Base-by-base conservation (phyloP, 2,888 invertebrate species). In the Dysmachus trigonus region DNA sequence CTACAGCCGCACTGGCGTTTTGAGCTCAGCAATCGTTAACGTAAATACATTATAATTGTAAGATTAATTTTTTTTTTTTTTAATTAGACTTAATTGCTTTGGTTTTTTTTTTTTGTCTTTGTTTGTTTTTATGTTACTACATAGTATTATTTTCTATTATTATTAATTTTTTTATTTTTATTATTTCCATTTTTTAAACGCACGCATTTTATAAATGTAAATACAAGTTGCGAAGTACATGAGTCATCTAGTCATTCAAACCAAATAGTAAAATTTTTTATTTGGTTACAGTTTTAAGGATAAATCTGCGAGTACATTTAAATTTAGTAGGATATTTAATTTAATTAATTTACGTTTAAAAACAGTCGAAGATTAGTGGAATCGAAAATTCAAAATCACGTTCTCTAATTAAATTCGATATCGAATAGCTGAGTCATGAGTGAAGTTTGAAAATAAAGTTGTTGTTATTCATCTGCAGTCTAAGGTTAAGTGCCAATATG, bases 1-100 rank as follows among this genome's bases (percentile, higher is more conserved):
- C 92, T 62, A 92, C 92, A 62, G 90, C 92, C 88, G 91, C 88
- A 72, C 87, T 85, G 27, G 85, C 77, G 15, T 85, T 77, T 30
- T 85, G 62, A 35, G 31, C 27, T 30, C 51, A 4, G 1, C 31
- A 47, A 31, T 77, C 38, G n/a, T 62, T 73, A 73, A 73, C 31
- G 33, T 33, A 31, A 73, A 73, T 73, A 73, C 33, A 33, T 31
- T 73, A 18, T 73, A 73, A 27, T n/a, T n/a, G n/a, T n/a, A n/a
- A n/a, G n/a, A n/a, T n/a, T n/a, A 76, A 76, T 38, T 33, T 76
- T 76, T 2, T 31, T 38, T 38, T 76, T 18, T 62, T 62, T 8
- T 10, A 18, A 62, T n/a, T n/a, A n/a, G 8, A 22, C 22, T 22
- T 18, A 74, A n/a, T 7, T 76, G 18, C 38, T 18, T 31, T 76